Base-by-base conservation (phyloP, 2,113 vertebrate genomes). In the Salminus brasiliensis region DNA sequence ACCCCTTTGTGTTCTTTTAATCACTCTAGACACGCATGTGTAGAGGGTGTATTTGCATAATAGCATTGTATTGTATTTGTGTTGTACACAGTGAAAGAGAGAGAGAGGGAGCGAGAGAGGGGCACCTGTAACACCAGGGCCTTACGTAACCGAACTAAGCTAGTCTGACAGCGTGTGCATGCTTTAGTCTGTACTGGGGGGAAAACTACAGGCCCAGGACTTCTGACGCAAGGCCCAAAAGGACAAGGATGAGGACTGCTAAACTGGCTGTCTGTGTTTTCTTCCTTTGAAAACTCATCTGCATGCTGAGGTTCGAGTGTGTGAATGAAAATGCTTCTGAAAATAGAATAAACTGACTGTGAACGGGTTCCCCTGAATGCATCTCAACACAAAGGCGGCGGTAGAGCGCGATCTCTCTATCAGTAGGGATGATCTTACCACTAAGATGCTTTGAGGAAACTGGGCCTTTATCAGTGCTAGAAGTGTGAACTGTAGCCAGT, bases 1-100 rank as follows among this genome's bases (percentile, higher is more conserved):
- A 55, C 43, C 53, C 2, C 27, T 34, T 9, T 67, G 30, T 76
- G 59, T 43, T 29, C n/a, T 65, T 60, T n/a, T 36, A 70, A 83
- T 60, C 29, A 41, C 11, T 53, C n/a, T 34, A 66, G 23, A 55
- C 71, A 65, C 39, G 77, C 45, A 21, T 53, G 36, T 11, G 0
- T 39, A 25, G 47, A 55, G 30, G 39, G 15, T 29, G 32, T 52
- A 41, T 65, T 79, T 79, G 11, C 55, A 63, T 65, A 78, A 72
- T 72, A 53, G 32, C 57, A n/a, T n/a, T n/a, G n/a, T 25, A 55
- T 72, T 79, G 41, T 55, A 65, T 55, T 65, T 63, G 65, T n/a
- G n/a, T n/a, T n/a, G n/a, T n/a, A n/a, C n/a, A 59, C 32, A 30
- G 43, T 53, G 23, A 12, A n/a, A n/a, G n/a, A n/a, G n/a, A n/a